Evolutionary conservation across 2,797 vertebrate genomes (phyloP).

Genomic region (Agapornis canus): DNA sequence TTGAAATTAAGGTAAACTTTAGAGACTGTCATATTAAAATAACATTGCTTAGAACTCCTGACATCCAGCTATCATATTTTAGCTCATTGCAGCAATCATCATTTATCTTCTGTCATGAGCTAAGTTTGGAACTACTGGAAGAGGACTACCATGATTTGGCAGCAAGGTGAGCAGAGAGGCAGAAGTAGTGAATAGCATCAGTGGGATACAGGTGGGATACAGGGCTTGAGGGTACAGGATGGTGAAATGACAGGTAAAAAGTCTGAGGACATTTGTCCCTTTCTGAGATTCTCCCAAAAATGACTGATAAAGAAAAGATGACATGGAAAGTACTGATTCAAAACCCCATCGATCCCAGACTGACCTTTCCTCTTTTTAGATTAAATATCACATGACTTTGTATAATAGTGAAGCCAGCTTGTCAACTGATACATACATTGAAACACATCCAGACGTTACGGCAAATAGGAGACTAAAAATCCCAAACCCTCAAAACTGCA

Average conservation of each 20-base stretch:
- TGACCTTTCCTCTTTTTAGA: not conserved
- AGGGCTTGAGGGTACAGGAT: not conserved
- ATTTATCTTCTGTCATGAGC: no score
- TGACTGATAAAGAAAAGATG: not conserved
- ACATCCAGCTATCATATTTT: fast-evolving
- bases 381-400: not conserved
- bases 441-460: not conserved
- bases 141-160: fast-evolving
- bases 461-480: not conserved
- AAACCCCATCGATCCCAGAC: not conserved
- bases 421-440: not conserved
- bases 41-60: not conserved
- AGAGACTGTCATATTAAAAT: not conserved
- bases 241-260: not conserved
- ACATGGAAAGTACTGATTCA: not conserved
- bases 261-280: not conserved
- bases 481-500: not conserved
- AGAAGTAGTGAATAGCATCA: not conserved
- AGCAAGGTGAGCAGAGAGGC: not conserved
- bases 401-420: not conserved
- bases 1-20: not conserved
- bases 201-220: not conserved
- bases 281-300: not conserved
- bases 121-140: no score
- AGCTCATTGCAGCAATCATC: not conserved